Percentiles rank a stretch among this genome's conserved stretches.
These are phyloP conservation scores for Tetramorium simillimum DNA, from an alignment of 1,140 invertebrate genomes.

Conservation along the genomic window DNA sequence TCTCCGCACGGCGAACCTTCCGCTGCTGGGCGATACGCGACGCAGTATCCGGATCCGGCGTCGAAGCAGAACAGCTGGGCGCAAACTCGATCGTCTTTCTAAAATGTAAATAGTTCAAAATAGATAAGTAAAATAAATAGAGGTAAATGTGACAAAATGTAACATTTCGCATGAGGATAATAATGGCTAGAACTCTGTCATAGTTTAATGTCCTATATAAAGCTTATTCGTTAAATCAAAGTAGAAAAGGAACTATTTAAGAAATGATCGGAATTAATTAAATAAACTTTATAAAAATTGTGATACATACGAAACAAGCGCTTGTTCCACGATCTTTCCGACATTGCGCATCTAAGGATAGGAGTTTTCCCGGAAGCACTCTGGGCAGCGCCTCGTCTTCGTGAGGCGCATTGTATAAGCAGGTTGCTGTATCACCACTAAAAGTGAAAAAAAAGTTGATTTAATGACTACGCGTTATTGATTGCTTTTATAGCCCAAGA, in stretches of 20 bases:
- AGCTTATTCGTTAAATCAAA: not conserved
- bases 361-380: conserved; percentile 94
- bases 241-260: not conserved
- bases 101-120: conserved; percentile 41
- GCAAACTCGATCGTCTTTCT: conserved; percentile 97
- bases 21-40: conserved; percentile 96
- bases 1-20: conserved; percentile 97
- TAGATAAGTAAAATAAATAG: not conserved
- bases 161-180: not conserved
- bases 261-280: not conserved
- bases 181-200: not conserved
- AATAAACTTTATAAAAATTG: not conserved
- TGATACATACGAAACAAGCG: conserved; percentile 91
- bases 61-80: conserved; percentile 98
- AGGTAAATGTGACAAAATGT: not conserved
- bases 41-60: conserved; percentile 96
- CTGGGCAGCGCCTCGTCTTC: conserved; percentile 95
- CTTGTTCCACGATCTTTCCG: conserved; percentile 96
- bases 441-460: conserved; percentile 67
- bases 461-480: not conserved
- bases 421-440: conserved; percentile 97
- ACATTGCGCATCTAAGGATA: conserved; percentile 96
- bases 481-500: not conserved
- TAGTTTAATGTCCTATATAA: not conserved
- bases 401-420: conserved; percentile 96